Evolutionary conservation across 2,888 invertebrate species (phyloP), one percentile per base, ranked within the genome.

Genomic region (Epiperipatus broadwayi): DNA sequence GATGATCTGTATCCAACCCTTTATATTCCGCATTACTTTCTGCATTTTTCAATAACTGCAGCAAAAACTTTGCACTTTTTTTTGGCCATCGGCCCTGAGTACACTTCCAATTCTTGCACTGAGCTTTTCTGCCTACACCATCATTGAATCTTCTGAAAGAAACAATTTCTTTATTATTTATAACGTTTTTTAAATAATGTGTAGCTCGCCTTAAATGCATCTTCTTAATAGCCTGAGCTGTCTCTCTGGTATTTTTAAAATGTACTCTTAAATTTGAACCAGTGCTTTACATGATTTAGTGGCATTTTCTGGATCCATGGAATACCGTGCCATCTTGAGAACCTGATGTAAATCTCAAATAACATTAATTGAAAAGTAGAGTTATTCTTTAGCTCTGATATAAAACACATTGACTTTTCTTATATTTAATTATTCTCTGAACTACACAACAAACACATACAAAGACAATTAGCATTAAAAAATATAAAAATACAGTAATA

Each of bases 51-150:
- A 97, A 65, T 43, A 97, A 69, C 60, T 95, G 91, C 39, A 97
- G 70, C 47, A 97, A 68, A 63, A 93, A 93, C 59, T 93, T 87
- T 12, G 93, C 93, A n/a, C 93, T 93, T 64, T 97, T 97, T 65
- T 87, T 84, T 41, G 95, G 95, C 95, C 95, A 97, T 48, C 95
- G 76, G 57, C 95, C 95, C 65, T 95, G 95, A 50, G 87, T 85
- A 40, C 80, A 78, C 41, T 80, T 80, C 66, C 79, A 91, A 58
- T 84, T 83, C 64, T 93, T 93, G 40, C 89, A 89, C 64, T 93
- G 93, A 39, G 95, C 87, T 58, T 91, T 89, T 47, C 95, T 73
- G 32, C 95, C 93, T 33, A 95, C 85, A 50, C 91, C 87, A 53
- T 93, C 93, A 53, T 85, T 93, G 67, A 85, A 97, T 46, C 79